Percentiles rank a stretch among this genome's conserved stretches.
Evolutionary conservation across 2,113 vertebrate genomes (phyloP).

Genomic region (Scytalopus superciliaris): DNA sequence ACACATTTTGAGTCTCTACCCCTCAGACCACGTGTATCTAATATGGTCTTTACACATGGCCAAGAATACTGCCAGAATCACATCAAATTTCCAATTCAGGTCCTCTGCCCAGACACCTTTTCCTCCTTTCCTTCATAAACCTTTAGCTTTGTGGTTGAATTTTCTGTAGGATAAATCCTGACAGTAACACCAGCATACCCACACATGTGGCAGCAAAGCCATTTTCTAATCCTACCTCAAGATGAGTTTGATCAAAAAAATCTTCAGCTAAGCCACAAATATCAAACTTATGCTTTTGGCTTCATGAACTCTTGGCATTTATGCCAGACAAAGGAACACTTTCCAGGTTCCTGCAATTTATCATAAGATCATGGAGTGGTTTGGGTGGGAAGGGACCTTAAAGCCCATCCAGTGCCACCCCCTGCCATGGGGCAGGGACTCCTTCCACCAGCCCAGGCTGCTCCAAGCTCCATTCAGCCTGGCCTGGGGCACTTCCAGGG

Average conservation of each 20-base stretch:
- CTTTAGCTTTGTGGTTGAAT: not conserved
- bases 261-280: not conserved
- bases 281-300: not conserved
- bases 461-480: accelerated
- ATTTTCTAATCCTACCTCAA: not conserved
- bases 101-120: not conserved
- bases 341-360: not conserved
- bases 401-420: accelerated
- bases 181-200: not conserved
- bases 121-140: not conserved
- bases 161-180: not conserved
- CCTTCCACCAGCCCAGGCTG: accelerated
- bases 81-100: not conserved
- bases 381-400: not conserved
- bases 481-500: not conserved
- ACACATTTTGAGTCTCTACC: not conserved
- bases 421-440: not conserved
- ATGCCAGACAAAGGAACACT: not conserved
- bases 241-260: not conserved
- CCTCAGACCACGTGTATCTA: accelerated
- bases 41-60: not conserved
- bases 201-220: not conserved
- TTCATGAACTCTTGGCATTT: not conserved
- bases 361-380: not conserved
- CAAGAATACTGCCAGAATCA: not conserved